Conservation (phyloP, 2,113 vertebrate genomes). For the Pampusana beccarii region DNA sequence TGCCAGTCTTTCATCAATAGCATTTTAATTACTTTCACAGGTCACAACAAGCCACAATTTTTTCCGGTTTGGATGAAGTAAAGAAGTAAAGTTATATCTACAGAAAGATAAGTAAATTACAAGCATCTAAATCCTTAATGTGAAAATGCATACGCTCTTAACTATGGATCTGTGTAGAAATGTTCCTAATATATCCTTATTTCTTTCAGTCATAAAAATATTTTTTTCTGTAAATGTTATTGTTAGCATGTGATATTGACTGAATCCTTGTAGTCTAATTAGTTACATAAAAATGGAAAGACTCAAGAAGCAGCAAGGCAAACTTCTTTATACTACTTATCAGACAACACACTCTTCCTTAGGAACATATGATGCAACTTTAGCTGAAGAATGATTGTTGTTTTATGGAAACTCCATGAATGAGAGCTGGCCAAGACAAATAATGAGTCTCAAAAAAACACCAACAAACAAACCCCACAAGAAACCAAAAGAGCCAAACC, state of each 20-base stretch:
- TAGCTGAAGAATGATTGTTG: background rate
- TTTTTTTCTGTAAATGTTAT: background rate
- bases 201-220: background rate
- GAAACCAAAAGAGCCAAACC: background rate
- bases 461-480: background rate
- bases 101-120: background rate
- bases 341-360: background rate
- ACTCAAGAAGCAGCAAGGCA: background rate
- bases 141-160: background rate
- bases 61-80: background rate
- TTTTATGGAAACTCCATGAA: background rate
- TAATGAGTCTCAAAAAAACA: background rate
- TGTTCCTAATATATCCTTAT: background rate
- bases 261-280: background rate
- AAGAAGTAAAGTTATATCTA: background rate
- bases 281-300: background rate
- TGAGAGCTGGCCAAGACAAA: background rate
- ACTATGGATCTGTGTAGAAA: background rate
- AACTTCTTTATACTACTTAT: background rate
- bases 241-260: background rate
- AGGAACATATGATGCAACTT: background rate
- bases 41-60: background rate
- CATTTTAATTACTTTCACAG: background rate
- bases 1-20: background rate
- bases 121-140: background rate